Evolutionary conservation across 2,888 invertebrate species (phyloP), one percentile per base, ranked within the genome.

Genomic region (Dasypogon diadema): DNA sequence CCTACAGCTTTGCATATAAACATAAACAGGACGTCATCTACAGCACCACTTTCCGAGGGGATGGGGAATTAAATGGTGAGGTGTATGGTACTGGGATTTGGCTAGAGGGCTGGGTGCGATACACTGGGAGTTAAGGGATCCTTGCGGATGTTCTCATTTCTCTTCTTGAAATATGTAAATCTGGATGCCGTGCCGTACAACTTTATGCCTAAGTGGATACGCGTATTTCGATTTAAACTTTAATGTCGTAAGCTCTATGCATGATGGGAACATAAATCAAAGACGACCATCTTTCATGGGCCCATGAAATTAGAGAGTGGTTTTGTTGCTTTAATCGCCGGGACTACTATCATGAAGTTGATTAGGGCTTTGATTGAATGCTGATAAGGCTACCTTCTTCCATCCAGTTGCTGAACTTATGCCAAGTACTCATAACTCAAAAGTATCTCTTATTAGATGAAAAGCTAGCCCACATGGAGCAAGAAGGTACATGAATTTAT

Each of bases 121-220:
- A 37, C 21, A 12, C 63, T 63, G 37, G 63, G 63, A 63, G 46
- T 46, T 54, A 21, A 2, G 42, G 56, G 46, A 74, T 42, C 73
- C 56, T 74, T 56, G 58, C 73, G 73, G 58, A 74, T 74, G 73
- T 46, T 42, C 73, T 74, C 73, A 74, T 74, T 74, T 74, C 73
- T 74, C 56, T 34, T 74, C 56, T 74, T 74, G 73, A 74, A 74
- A 74, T 74, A 74, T 74, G 73, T 58, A 74, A 74, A 74, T 74
- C 46, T 74, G 34, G 3, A 46, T 6, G 65, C 26, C 16, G 24
- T 24, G 24, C 46, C 48, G 48, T 24, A 46, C 65, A 24, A 48
- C 48, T 68, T 68, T 48, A 68, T 68, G 48, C 65, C 65, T 68
- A 68, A 68, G 24, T 68, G 65, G 65, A 46, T 68, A 48, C 65